phyloP scores from a whole-genome alignment of 2,888 invertebrate species.

The Trissoscelio sp. region DNA sequence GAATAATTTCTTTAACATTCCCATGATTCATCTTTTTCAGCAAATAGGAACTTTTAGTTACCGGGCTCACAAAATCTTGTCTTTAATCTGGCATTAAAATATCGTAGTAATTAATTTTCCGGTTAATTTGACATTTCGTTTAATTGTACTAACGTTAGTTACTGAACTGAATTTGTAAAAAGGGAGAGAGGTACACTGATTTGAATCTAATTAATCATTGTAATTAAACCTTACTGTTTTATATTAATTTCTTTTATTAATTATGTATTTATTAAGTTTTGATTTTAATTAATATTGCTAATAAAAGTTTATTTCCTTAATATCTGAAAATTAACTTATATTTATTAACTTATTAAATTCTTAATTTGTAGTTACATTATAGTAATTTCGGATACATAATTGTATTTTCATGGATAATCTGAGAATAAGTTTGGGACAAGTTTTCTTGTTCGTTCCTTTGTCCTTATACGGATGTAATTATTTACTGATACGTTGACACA shows the following conservation, averaged over 20 bases:
- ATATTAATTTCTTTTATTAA: no score
- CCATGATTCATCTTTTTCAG: slow-evolving; percentile 2
- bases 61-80: background rate
- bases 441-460: no score
- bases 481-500: slow-evolving; percentile 70
- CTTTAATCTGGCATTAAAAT: slow-evolving; percentile 32
- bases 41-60: slow-evolving; percentile 2
- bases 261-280: no score
- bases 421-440: background rate
- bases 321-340: background rate
- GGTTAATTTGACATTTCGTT: slow-evolving; percentile 15
- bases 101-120: slow-evolving; percentile 11
- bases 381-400: no score
- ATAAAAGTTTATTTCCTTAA: no score
- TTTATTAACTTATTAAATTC: slow-evolving; percentile 12
- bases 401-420: background rate
- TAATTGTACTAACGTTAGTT: background rate
- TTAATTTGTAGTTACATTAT: slow-evolving; percentile 11
- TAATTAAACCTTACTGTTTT: background rate
- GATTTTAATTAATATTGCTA: no score
- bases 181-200: background rate
- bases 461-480: slow-evolving; percentile 70
- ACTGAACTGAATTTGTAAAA: background rate
- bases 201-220: no score
- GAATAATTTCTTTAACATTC: background rate